Percentiles rank a stretch among this genome's conserved stretches.
phyloP scores from a whole-genome alignment of 2,888 invertebrate genomes.

The Ichneumoninae sp. region DNA sequence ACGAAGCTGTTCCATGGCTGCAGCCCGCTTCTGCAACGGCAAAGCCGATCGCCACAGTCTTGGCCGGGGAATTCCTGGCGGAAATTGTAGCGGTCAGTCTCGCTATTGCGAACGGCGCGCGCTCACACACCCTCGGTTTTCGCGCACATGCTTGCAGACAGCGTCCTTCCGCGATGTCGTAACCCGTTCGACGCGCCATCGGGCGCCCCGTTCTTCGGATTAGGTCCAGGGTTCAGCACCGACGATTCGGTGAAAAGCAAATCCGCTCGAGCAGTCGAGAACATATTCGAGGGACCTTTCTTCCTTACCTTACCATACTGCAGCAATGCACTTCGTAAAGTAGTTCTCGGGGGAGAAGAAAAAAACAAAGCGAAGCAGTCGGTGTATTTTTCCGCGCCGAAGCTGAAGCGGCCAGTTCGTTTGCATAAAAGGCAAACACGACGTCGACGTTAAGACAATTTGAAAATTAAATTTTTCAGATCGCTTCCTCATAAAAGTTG shows the following conservation, averaged over 20 bases:
- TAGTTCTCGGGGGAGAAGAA: constrained; percentile 9
- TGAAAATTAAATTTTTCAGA: no score
- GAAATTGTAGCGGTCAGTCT: constrained; percentile 3
- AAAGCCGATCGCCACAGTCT: constrained; percentile 1
- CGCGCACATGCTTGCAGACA: constrained; percentile 7
- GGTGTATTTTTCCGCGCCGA: no score
- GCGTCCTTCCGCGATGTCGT: constrained; percentile 5
- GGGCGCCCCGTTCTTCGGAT: constrained; percentile 17
- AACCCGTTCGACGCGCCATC: neutral
- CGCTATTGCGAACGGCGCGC: neutral
- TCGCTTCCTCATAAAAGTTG: no score
- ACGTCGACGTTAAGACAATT: no score
- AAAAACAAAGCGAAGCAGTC: neutral
- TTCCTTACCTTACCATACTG: constrained; percentile 15
- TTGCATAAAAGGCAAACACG: no score
- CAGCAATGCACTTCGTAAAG: constrained; percentile 32
- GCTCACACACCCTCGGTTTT: neutral
- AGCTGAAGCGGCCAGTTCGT: no score
- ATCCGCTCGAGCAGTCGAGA: constrained; percentile 3
- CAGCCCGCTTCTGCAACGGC: neutral
- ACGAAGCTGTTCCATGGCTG: neutral
- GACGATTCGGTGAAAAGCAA: constrained; percentile 24
- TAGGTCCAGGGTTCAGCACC: neutral
- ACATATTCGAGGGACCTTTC: constrained; percentile 11
- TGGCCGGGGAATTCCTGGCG: neutral